Evolutionary conservation across 2,888 invertebrate genomes (phyloP), one percentile per base, ranked within the genome.

Genomic region (Sminthurides aquaticus): DNA sequence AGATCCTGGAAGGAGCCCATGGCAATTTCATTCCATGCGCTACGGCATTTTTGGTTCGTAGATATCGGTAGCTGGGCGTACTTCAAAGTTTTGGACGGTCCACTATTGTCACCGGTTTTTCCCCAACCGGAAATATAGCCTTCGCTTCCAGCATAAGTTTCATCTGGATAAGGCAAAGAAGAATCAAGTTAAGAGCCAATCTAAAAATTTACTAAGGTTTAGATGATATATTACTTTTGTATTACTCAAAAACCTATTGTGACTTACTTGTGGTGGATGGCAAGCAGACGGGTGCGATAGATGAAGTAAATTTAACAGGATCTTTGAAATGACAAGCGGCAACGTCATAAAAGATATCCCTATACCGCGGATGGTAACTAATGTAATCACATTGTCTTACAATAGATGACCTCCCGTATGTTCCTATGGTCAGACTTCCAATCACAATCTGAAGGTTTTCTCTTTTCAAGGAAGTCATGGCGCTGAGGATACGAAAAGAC

Each of bases 91-190:
- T 2, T 28, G 1, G 58, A 18, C 1, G 64, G 52, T 2, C 54
- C 54, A 20, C 52, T 18, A 26, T 34, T 25, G 26, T 58, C 64
- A 18, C 24, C 20, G 1, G 64, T 64, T 58, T 58, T 64, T 5
- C 64, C 64, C 26, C 26, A 64, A 18, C 64, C 64, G n/a, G 62
- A 57, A 18, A 62, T 62, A 20, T 15, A n/a, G 11, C 57, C 62
- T n/a, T 49, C 25, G 5, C 28, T 25, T 62, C 57, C 57, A 26
- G n/a, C 62, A 27, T 34, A 62, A 1, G n/a, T 26, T n/a, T 25
- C 15, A 11, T 48, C 57, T 62, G 24, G 5, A 62, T 22, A n/a
- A 57, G 18, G 56, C 26, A 56, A 25, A 56, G 18, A 20, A 56
- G 11, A 24, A 25, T 48, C 22, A n/a, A 48, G 2, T 43, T 59